Evolutionary conservation across 2,113 vertebrate species (phyloP).

Genomic region (Xenopus tropicalis): DNA sequence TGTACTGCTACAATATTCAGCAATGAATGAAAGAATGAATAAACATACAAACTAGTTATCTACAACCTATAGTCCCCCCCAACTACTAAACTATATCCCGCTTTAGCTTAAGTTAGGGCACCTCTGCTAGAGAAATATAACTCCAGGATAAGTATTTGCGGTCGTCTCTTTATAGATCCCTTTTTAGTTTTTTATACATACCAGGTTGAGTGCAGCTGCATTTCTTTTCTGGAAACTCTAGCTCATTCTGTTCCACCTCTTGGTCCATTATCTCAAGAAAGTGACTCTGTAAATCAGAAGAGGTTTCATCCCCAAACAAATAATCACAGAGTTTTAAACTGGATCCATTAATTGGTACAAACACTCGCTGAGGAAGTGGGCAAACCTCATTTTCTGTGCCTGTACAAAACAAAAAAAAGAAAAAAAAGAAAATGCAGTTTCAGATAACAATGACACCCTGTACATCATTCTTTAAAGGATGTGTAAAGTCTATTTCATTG

Average conservation of each 20-base stretch:
- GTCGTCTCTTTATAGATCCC: too few species aligned
- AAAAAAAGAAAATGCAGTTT: background rate
- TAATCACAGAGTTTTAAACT: constrained; percentile 70
- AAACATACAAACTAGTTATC: too few species aligned
- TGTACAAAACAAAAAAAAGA: constrained; percentile 18
- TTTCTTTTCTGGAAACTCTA: constrained; percentile 62
- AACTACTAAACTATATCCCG: too few species aligned
- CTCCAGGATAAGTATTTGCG: too few species aligned
- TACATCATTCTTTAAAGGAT: too few species aligned
- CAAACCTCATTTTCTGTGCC: constrained; percentile 58
- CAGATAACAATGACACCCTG: background rate
- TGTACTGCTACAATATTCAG: too few species aligned
- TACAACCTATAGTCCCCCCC: too few species aligned
- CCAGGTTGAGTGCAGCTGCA: constrained; percentile 16
- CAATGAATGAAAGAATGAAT: too few species aligned
- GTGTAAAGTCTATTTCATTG: too few species aligned
- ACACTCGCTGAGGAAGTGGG: constrained; percentile 69
- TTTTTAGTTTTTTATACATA: background rate
- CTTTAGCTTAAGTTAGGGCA: too few species aligned
- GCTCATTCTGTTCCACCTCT: constrained; percentile 57
- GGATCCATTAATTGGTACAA: constrained; percentile 65
- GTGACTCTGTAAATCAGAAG: constrained; percentile 65
- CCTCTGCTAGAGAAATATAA: too few species aligned
- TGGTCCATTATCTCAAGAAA: constrained; percentile 71
- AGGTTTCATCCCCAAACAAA: constrained; percentile 67